These are phyloP conservation scores for Hylaea fasciaria DNA, from an alignment of 2,888 invertebrate species.

Conservation along the genomic window DNA sequence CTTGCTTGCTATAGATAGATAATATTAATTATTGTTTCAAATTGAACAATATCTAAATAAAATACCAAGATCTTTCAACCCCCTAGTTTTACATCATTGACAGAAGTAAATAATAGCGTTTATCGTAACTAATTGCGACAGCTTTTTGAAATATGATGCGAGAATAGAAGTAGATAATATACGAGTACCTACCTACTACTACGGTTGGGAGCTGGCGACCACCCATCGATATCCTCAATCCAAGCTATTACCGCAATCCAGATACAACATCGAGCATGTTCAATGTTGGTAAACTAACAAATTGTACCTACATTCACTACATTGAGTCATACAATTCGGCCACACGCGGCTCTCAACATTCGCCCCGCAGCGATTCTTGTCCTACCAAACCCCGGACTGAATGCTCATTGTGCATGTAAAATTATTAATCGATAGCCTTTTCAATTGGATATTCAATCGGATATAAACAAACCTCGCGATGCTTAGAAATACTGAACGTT, in stretches of 20 bases:
- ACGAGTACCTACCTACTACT: too few relatives aligned
- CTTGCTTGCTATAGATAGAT: too few relatives aligned
- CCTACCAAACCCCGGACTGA: slow-evolving; percentile 44
- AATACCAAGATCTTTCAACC: too few relatives aligned
- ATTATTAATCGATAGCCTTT: slow-evolving; percentile 68
- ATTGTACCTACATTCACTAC: slow-evolving; percentile 29
- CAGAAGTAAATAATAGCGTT: too few relatives aligned
- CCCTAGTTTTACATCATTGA: too few relatives aligned
- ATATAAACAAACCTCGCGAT: slow-evolving; percentile 32
- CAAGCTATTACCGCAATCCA: slow-evolving; percentile 1
- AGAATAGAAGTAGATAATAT: too few relatives aligned
- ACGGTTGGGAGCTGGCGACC: slow-evolving; percentile 3
- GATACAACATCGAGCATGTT: slow-evolving; percentile 11
- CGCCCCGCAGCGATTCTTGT: slow-evolving; percentile 62
- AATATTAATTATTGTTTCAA: too few relatives aligned
- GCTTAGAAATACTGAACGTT: slow-evolving; percentile 32
- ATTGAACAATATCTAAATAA: too few relatives aligned
- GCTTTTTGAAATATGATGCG: too few relatives aligned
- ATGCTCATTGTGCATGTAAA: slow-evolving; percentile 68
- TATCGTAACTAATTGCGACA: too few relatives aligned
- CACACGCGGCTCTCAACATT: slow-evolving; percentile 62
- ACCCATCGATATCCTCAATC: slow-evolving; percentile 4
- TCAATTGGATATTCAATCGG: slow-evolving; percentile 56
- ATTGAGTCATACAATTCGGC: slow-evolving; percentile 50
- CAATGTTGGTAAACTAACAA: slow-evolving; percentile 40